Evolutionary conservation across 2,888 invertebrate genomes (phyloP).

Genomic region (Calliopum simillimum): DNA sequence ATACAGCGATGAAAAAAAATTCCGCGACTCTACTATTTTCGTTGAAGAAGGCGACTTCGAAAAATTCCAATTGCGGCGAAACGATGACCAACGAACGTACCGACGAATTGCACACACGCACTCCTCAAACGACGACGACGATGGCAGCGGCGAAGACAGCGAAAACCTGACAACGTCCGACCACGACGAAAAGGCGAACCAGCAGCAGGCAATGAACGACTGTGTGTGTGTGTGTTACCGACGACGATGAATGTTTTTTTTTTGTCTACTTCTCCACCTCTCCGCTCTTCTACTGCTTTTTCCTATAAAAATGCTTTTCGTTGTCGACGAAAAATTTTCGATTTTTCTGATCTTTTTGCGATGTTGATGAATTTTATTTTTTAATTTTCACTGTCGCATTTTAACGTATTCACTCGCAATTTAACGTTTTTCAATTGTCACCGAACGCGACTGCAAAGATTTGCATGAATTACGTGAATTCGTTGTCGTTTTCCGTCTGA

Average conservation of each 20-base stretch:
- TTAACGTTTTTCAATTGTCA: constrained; percentile 15
- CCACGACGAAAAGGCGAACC: not conserved
- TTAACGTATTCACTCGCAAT: constrained; percentile 21
- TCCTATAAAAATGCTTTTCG: not conserved
- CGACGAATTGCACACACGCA: not conserved
- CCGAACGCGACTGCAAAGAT: constrained; percentile 11
- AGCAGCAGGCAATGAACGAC: constrained; percentile 9
- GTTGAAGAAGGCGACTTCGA: constrained; percentile 28
- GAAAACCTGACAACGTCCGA: constrained; percentile 18
- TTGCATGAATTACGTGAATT: constrained; percentile 27
- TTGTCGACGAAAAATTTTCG: constrained; percentile 22
- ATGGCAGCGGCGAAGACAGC: not conserved
- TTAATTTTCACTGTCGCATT: constrained; percentile 18
- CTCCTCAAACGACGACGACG: not conserved
- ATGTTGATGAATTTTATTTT: constrained; percentile 8
- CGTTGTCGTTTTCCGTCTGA: constrained; percentile 14
- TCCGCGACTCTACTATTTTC: constrained; percentile 28
- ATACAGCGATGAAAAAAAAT: constrained; percentile 19
- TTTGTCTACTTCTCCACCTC: constrained; percentile 18
- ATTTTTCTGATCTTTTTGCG: constrained; percentile 22
- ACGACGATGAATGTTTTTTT: constrained; percentile 26
- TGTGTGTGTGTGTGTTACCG: not conserved
- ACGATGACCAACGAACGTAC: constrained; percentile 23
- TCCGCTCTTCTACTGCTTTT: not conserved
- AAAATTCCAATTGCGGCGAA: constrained; percentile 38